Evolutionary conservation across 35 echinoderm and acorn worm genomes (phyloP).

Genomic region (Anneissia japonica): DNA sequence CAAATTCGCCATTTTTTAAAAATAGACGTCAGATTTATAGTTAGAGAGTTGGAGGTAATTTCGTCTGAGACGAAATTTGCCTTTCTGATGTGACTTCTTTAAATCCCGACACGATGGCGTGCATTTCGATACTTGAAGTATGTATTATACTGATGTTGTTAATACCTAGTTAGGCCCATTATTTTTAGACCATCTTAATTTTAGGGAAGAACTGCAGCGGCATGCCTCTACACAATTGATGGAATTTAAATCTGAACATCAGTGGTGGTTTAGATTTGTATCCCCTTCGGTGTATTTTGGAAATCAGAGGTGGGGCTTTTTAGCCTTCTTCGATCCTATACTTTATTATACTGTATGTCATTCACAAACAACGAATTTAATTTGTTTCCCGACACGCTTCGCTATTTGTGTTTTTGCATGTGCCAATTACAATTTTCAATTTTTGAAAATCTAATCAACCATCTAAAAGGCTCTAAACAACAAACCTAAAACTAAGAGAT

Average conservation of each 20-base stretch:
- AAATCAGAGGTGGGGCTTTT: neutral
- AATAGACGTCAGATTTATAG: no score
- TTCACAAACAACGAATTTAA: neutral
- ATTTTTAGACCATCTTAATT: no score
- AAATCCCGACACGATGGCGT: no score
- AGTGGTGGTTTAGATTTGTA: neutral
- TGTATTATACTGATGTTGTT: no score
- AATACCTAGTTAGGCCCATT: no score
- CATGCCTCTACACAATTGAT: no score
- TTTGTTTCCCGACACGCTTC: neutral
- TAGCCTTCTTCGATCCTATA: neutral
- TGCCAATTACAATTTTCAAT: neutral
- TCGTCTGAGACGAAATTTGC: no score
- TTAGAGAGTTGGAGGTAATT: no score
- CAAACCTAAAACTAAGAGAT: neutral
- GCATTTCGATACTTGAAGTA: no score
- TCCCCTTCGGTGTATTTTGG: neutral
- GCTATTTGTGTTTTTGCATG: neutral
- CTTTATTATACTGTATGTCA: neutral
- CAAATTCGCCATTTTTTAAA: no score
- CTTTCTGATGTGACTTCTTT: no score
- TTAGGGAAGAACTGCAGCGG: no score
- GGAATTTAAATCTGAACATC: neutral
- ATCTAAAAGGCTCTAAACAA: neutral
- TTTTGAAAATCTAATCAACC: neutral